Conservation (phyloP, 2,797 vertebrate genomes). For the Sylvia borin region DNA sequence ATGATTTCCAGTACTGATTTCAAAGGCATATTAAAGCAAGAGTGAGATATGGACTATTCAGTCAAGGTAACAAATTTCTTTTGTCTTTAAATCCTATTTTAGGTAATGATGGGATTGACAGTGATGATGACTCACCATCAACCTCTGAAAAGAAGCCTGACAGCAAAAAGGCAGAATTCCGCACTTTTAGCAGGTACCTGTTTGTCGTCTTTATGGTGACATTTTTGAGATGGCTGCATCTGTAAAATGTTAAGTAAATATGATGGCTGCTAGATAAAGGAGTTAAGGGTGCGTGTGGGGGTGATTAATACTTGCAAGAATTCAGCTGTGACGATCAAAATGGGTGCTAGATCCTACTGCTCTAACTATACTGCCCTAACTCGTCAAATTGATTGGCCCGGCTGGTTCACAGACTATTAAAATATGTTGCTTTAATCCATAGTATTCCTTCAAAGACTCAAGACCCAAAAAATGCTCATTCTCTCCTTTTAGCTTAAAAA, state of each 20-base stretch:
- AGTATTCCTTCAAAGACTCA: not conserved
- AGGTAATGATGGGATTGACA: slow-evolving; percentile 80
- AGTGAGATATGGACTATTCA: not conserved
- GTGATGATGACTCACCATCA: slow-evolving; percentile 82
- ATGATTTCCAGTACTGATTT: not conserved
- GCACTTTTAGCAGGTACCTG: slow-evolving; percentile 81
- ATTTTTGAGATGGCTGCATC: not conserved
- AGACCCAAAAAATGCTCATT: not conserved
- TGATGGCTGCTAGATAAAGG: not conserved
- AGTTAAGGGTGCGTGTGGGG: rapidly evolving
- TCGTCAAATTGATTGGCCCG: rapidly evolving
- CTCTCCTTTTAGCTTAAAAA: not conserved
- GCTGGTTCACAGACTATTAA: not conserved
- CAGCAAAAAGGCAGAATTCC: slow-evolving; percentile 59
- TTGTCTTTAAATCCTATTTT: slow-evolving; percentile 65
- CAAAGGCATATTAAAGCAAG: not conserved
- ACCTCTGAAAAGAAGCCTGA: slow-evolving; percentile 68
- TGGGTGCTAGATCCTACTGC: not conserved
- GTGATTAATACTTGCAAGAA: not conserved
- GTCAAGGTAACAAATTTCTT: not conserved
- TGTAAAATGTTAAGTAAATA: not conserved
- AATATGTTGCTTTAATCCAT: not conserved
- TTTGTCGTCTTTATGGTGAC: not conserved
- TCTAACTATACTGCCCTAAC: not conserved
- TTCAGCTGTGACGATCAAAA: not conserved